Evolutionary conservation across 2,888 invertebrate species (phyloP).

Genomic region (Pseudococcus longispinus): DNA sequence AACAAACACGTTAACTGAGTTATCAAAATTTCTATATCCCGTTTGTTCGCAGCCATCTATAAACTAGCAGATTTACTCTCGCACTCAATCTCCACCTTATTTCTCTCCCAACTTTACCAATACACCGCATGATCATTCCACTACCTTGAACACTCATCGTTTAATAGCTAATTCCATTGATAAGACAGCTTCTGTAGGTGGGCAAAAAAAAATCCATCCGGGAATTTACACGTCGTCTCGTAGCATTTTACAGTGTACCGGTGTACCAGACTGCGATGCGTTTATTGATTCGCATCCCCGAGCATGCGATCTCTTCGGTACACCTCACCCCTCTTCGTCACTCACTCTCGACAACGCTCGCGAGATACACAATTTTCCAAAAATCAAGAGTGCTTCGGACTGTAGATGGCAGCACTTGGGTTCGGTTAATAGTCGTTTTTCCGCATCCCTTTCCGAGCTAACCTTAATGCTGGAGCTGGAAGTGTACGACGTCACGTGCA

Average conservation of each 20-base stretch:
- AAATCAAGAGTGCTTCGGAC: neutral
- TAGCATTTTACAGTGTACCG: neutral
- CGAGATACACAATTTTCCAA: neutral
- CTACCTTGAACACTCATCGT: neutral
- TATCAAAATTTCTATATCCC: neutral
- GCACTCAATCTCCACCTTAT: no score
- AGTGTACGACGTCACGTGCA: neutral
- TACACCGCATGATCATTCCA: neutral
- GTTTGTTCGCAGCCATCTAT: neutral
- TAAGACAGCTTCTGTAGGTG: neutral
- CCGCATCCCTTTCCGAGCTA: neutral
- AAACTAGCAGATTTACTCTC: neutral
- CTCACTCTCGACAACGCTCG: neutral
- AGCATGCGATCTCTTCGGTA: neutral
- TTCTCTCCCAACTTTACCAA: neutral
- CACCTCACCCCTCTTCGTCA: neutral
- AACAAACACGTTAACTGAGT: neutral
- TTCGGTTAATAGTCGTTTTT: neutral
- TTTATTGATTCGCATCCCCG: neutral
- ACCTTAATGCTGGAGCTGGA: neutral
- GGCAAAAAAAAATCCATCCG: neutral
- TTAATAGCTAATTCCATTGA: neutral
- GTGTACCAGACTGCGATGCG: neutral
- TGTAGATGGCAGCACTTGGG: slow-evolving; percentile 6
- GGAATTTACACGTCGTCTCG: neutral